Evolutionary conservation across 2,113 vertebrate species (phyloP).

Genomic region (Corydoras sp.): DNA sequence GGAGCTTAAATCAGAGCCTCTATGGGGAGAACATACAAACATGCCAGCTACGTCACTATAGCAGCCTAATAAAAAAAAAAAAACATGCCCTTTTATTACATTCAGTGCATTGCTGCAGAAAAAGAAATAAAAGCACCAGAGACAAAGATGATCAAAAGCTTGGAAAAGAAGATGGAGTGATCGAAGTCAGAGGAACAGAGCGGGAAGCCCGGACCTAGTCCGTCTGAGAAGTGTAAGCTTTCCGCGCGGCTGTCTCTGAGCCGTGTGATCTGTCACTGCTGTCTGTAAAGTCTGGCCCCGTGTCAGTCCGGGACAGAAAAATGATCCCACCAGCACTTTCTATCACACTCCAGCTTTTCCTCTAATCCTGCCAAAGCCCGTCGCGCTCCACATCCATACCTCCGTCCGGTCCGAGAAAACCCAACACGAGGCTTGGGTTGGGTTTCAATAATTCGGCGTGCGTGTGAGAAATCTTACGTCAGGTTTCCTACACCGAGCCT

Average conservation of each 20-base stretch:
- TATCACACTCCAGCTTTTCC: slow-evolving; percentile 9
- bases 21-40: too few relatives aligned
- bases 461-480: too few relatives aligned
- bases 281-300: slow-evolving; percentile 26
- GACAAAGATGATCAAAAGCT: background rate
- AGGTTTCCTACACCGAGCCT: too few relatives aligned
- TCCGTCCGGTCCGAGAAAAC: background rate
- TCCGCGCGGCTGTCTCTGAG: slow-evolving; percentile 11
- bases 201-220: slow-evolving; percentile 1
- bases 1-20: too few relatives aligned
- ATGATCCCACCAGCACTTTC: background rate
- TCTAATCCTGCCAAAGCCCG: slow-evolving; percentile 4
- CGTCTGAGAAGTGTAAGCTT: slow-evolving; percentile 23
- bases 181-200: background rate
- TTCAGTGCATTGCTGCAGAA: background rate
- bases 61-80: too few relatives aligned
- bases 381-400: slow-evolving; percentile 1
- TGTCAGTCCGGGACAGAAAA: slow-evolving; percentile 10
- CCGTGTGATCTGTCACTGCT: slow-evolving; percentile 22
- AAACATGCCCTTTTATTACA: too few relatives aligned
- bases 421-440: background rate
- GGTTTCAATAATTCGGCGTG: background rate
- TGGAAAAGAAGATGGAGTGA: background rate
- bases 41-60: too few relatives aligned
- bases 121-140: slow-evolving; percentile 1